A percentile compares a stretch with the other conserved stretches of the same genome.
Conservation (phyloP, 2,113 vertebrate genomes). For the Telmatochromis sp. region DNA sequence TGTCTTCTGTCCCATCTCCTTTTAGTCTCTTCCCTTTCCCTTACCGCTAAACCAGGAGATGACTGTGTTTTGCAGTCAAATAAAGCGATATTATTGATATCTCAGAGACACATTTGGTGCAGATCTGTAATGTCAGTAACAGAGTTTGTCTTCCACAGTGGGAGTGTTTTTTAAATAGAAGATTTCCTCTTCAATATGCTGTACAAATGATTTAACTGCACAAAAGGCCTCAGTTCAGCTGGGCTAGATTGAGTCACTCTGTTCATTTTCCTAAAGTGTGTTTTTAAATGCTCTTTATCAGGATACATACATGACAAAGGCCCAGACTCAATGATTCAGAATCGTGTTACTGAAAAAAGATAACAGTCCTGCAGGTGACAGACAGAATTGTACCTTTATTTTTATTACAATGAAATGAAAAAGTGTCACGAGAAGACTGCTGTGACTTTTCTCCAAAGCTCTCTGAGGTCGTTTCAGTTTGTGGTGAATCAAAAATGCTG, state of each 20-base stretch:
- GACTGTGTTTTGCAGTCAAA: background rate
- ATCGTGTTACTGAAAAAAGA: background rate
- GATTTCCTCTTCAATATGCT: background rate
- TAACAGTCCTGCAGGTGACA: background rate
- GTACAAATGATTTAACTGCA: background rate
- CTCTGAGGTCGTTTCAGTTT: background rate
- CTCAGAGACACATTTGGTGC: background rate
- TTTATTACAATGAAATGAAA: background rate
- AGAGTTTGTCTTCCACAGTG: background rate
- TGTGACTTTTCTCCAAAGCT: background rate
- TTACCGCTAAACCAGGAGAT: background rate
- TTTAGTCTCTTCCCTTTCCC: accelerated
- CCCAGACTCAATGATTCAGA: accelerated
- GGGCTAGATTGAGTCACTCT: background rate
- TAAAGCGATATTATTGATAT: background rate
- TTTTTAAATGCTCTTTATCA: background rate
- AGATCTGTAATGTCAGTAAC: background rate
- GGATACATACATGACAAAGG: background rate
- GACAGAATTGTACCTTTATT: background rate
- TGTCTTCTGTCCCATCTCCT: accelerated
- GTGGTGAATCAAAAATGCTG: background rate
- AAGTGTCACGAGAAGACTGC: background rate
- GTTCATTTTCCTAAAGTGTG: background rate
- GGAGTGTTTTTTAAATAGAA: background rate
- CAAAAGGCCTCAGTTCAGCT: background rate